These are phyloP conservation scores for Odobenus rosmarus DNA, from an alignment of 2,113 vertebrate genomes.

Conservation along the genomic window DNA sequence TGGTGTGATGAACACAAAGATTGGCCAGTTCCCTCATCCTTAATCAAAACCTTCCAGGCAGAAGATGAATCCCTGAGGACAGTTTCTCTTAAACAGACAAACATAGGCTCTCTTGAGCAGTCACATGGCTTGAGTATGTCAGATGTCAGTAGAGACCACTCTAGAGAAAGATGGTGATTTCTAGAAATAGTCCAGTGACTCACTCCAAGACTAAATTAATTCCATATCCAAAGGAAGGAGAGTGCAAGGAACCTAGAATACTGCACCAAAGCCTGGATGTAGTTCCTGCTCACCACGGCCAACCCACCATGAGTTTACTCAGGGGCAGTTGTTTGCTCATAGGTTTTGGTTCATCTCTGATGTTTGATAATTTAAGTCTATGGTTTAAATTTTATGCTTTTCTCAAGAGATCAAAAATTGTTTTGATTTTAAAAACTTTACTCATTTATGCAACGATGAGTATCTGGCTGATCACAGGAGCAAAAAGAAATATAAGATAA, in stretches of 20 bases:
- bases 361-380: not conserved
- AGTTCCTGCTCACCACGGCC: too few species aligned
- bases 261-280: not conserved
- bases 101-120: not conserved
- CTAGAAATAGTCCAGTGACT: constrained; percentile 24
- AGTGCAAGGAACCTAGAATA: not conserved
- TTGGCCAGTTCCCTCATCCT: not conserved
- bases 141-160: not conserved
- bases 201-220: not conserved
- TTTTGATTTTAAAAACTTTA: not conserved
- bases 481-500: not conserved
- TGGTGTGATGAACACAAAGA: not conserved
- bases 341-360: not conserved
- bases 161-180: not conserved
- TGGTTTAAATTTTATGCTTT: not conserved
- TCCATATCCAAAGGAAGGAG: not conserved
- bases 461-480: not conserved
- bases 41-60: not conserved
- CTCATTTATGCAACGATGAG: not conserved
- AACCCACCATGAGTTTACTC: not conserved
- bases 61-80: not conserved
- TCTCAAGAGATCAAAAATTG: not conserved
- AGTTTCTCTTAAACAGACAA: not conserved
- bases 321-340: not conserved
- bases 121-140: not conserved